Evolutionary conservation across 2,797 vertebrate genomes (phyloP), one percentile per base, ranked within the genome.

Genomic region (Chromobotia macracanthus): DNA sequence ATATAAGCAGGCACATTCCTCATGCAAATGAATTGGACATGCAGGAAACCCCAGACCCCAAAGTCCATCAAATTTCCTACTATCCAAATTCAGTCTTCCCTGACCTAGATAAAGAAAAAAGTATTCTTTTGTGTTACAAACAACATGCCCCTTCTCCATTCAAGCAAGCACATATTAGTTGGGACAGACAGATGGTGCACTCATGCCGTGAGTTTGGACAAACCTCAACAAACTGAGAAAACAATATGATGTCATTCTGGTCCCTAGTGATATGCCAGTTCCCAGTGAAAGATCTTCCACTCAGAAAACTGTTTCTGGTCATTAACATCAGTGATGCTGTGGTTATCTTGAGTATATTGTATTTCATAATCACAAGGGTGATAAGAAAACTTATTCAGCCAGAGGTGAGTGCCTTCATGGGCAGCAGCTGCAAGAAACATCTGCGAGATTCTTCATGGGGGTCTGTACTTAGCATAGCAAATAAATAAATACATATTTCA

Each of bases 1-100:
- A 80, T 77, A 86, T 80, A 89, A 87, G 87, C 92, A 93, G 92
- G 91, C 91, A 92, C 90, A 89, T 92, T 93, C 89, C 87, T 92
- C 93, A 94, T 94, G 93, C 93, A 94, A 90, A 86, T 85, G 86
- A 84, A 86, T 86, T 86, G 86, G 88, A 91, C 92, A 94, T 94
- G 92, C 91, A 92, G 87, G 87, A 87, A 87, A 83, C 48, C 61
- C 72, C 66, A 23, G 28, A 31, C 66, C 64, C 56, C 44, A 60
- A 74, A 31, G 66, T 65, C 70, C 28, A 63, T 58, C 3, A 80
- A 72, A 70, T 46, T 46, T 76, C 38, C 70, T 61, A 28, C 19
- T 23, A 46, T 23, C 28, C 72, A 23, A 35, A 73, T 64, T 19
- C 69, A 44, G 50, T 18, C 19, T 65, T n/a, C 63, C 80, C 56